These are phyloP conservation scores for Coleophora flavipennella DNA, from an alignment of 2,888 invertebrate genomes.

Conservation along the genomic window DNA sequence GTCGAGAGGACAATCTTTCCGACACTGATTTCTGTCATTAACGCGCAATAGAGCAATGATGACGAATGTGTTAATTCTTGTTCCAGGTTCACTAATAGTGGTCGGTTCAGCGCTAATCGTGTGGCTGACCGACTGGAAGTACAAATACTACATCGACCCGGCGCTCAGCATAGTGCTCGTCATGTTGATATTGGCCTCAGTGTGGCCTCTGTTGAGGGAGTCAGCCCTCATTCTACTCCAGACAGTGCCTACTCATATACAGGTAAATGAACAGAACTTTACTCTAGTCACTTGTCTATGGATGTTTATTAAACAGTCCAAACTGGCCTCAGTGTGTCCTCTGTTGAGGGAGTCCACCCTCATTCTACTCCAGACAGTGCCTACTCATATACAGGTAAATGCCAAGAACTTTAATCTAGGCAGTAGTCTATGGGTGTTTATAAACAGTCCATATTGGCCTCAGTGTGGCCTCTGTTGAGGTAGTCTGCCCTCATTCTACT, in stretches of 20 bases:
- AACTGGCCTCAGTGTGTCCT: slow-evolving; percentile 91
- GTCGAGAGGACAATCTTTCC: too few species aligned
- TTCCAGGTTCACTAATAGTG: slow-evolving; percentile 88
- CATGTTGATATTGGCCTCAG: slow-evolving; percentile 86
- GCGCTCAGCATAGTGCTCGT: slow-evolving; percentile 92
- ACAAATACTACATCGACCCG: slow-evolving; percentile 93
- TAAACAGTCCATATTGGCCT: too few species aligned
- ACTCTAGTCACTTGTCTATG: too few species aligned
- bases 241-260: slow-evolving; percentile 98
- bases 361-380: slow-evolving; percentile 97
- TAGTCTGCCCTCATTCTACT: slow-evolving; percentile 96
- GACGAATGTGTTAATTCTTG: slow-evolving; percentile 40
- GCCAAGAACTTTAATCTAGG: background rate
- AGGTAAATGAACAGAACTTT: slow-evolving; percentile 53
- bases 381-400: slow-evolving; percentile 90
- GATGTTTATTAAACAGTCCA: too few species aligned
- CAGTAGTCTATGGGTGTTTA: too few species aligned
- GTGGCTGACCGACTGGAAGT: slow-evolving; percentile 86
- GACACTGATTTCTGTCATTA: too few species aligned
- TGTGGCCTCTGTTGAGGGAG: slow-evolving; percentile 93
- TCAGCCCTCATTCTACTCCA: slow-evolving; percentile 96
- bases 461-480: slow-evolving; percentile 92
- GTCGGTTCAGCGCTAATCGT: slow-evolving; percentile 87
- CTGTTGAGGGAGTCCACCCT: slow-evolving; percentile 93
- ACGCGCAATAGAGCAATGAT: too few species aligned